Evolutionary conservation across 2,113 vertebrate genomes (phyloP), one percentile per base, ranked within the genome.

Genomic region (Cyanoramphus novaezelandiae): DNA sequence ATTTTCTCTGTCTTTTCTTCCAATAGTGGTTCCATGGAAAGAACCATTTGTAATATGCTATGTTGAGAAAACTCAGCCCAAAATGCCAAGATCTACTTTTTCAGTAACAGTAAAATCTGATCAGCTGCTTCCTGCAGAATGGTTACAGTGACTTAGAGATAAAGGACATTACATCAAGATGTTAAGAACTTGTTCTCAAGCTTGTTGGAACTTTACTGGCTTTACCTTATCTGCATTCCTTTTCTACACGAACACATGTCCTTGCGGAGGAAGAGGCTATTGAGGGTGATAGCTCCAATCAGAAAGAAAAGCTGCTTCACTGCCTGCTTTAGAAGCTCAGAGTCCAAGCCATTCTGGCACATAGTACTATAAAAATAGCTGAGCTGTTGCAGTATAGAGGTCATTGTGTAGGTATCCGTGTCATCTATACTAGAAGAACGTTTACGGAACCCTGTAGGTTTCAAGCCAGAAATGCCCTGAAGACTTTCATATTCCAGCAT

Each of bases 161-260:
- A 53, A 33, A 82, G 49, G 20, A 41, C 1, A 0, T 68, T 47
- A 80, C 24, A 70, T 1, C 12, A 27, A 76, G 96, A 35, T 12
- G 31, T 78, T 74, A 78, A 86, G 80, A 90, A 78, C 15, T 62
- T 4, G 8, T 69, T 86, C 35, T 78, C 10, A 31, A 35, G 62
- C 57, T 82, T 31, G 55, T 43, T 49, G 82, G 68, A 82, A 52
- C 47, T 33, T 23, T 13, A 7, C 11, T 77, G 84, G 57, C 62
- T 94, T 94, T 94, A 99, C 99, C 99, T 99, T 97, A 99, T 99
- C 94, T 99, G 99, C 99, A 99, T 99, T 88, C 99, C 99, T 97
- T 99, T 99, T 43, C 99, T 98, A 95, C 99, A 99, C 21, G 99
- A 99, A 95, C 99, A 99, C 98, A 99, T 99, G 94, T 99, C 99